A percentile compares a stretch with the other conserved stretches of the same genome.
Evolutionary conservation across 2,888 invertebrate genomes (phyloP).

Genomic region (Xestia ashworthii): DNA sequence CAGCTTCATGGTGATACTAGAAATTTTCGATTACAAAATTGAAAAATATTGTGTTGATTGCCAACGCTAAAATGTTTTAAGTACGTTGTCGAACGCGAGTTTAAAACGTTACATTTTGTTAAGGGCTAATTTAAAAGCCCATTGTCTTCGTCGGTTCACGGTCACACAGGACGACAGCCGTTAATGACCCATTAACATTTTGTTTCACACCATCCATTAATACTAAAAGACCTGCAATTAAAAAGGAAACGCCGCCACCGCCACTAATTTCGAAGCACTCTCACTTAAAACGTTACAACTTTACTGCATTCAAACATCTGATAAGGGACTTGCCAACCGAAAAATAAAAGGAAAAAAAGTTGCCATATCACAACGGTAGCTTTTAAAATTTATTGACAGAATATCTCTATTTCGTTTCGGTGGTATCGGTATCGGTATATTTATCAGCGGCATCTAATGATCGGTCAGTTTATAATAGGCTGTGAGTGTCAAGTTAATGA

Average conservation of each 20-base stretch:
- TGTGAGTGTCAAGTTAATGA: conserved; percentile 88
- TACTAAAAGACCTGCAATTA: conserved; percentile 77
- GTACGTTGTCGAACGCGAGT: conserved; percentile 29
- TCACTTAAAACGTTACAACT: conserved; percentile 76
- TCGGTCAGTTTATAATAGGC: conserved; percentile 86
- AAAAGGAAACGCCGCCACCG: conserved; percentile 74
- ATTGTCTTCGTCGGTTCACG: conserved; percentile 73
- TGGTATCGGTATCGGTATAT: conserved; percentile 74
- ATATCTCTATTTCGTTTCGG: conserved; percentile 85
- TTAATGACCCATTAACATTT: conserved; percentile 84
- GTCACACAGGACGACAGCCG: conserved; percentile 77
- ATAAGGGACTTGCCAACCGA: conserved; percentile 74
- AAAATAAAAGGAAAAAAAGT: conserved; percentile 64
- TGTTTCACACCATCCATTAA: conserved; percentile 84
- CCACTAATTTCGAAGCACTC: conserved; percentile 73
- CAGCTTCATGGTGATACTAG: conserved; percentile 57
- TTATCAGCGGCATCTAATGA: conserved; percentile 87
- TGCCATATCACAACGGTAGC: conserved; percentile 76
- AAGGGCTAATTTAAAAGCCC: conserved; percentile 62
- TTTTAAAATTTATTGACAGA: conserved; percentile 76
- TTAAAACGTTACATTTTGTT: conserved; percentile 57
- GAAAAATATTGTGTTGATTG: conserved; percentile 40
- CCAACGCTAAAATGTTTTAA: conserved; percentile 40
- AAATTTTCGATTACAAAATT: conserved; percentile 37
- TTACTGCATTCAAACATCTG: conserved; percentile 79